Evolutionary conservation across 2,113 vertebrate genomes (phyloP).

Genomic region (Bolborhynchus lineola): DNA sequence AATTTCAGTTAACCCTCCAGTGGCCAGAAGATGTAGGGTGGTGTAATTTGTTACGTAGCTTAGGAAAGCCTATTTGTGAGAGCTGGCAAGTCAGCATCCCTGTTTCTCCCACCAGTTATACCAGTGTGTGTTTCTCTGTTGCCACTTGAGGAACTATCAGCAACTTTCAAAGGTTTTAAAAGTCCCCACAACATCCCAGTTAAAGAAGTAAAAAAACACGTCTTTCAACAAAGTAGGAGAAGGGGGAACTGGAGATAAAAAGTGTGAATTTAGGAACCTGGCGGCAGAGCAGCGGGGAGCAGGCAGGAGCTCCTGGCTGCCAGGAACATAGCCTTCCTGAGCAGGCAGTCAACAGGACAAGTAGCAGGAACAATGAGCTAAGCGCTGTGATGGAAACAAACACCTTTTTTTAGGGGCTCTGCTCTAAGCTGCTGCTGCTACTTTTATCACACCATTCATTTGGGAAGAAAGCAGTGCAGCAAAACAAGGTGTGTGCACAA

Average conservation of each 20-base stretch:
- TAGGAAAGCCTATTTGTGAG: background rate
- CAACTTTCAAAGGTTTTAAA: background rate
- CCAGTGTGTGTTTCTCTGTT: background rate
- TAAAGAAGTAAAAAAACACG: background rate
- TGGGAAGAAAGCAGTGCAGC: background rate
- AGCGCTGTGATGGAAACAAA: slow-evolving; percentile 14
- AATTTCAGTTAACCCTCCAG: background rate
- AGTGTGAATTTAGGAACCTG: background rate
- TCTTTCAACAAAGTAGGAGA: background rate
- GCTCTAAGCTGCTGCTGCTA: background rate
- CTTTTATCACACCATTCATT: slow-evolving; percentile 38
- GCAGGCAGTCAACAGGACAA: slow-evolving; percentile 49
- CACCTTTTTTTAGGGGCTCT: slow-evolving; percentile 37
- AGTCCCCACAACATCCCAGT: background rate
- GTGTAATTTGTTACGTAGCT: background rate
- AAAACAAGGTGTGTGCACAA: background rate
- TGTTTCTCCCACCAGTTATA: background rate
- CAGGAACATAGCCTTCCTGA: slow-evolving; percentile 1
- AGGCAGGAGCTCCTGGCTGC: slow-evolving; percentile 17
- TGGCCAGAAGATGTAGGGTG: background rate
- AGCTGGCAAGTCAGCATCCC: background rate
- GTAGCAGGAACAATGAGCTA: slow-evolving; percentile 50
- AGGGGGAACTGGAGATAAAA: background rate
- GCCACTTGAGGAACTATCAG: background rate
- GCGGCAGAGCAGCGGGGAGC: background rate